Base-by-base conservation (phyloP, 1,140 invertebrate species). In the Monomorium pharaonis region DNA sequence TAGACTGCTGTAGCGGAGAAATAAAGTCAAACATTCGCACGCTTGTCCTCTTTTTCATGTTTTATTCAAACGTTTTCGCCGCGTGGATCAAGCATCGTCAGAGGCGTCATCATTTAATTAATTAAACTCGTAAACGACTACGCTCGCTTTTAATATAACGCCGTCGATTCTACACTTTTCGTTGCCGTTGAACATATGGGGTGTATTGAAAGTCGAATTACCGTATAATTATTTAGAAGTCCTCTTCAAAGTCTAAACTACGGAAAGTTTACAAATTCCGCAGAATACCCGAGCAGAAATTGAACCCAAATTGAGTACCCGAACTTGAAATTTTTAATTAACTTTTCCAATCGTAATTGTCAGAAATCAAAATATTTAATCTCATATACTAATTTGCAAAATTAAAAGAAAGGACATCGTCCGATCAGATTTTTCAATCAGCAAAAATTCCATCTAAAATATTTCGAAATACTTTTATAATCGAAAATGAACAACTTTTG, bases 101-200 rank as follows among this genome's bases (percentile, higher is more conserved):
- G 30, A 67, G 27, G 21, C 24, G 18, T 65, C 54, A 78, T 67
- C 30, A 67, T 78, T 78, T 67, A 51, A 78, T 78, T 78, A 78
- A 67, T 78, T 54, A 67, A 6, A 78, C n/a, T 63, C 75, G 27
- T 37, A 56, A 72, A 12, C 12, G 12, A 44, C 21, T 60, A 12
- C 7, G n/a, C 24, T 9, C 18, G 51, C 10, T n/a, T 62, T 76
- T 60, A 24, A 76, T 76, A 60, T 44, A 60, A 76, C 49, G 49
- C 16, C 42, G 7, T 60, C 21, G 12, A 33, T 5, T 75, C 24
- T 24, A 16, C 18, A 58, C 33, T 58, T 75, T 58, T 44, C 14
- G 21, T 62, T 18, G 44, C 14, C 18, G 21, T 44, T 18, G 7
- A 42, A 58, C 33, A 37, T 72, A 72, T 5, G 14, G 27, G 12